Evolutionary conservation across 2,888 invertebrate genomes (phyloP), one percentile per base, ranked within the genome.

Genomic region (Drosophila mercatorum): DNA sequence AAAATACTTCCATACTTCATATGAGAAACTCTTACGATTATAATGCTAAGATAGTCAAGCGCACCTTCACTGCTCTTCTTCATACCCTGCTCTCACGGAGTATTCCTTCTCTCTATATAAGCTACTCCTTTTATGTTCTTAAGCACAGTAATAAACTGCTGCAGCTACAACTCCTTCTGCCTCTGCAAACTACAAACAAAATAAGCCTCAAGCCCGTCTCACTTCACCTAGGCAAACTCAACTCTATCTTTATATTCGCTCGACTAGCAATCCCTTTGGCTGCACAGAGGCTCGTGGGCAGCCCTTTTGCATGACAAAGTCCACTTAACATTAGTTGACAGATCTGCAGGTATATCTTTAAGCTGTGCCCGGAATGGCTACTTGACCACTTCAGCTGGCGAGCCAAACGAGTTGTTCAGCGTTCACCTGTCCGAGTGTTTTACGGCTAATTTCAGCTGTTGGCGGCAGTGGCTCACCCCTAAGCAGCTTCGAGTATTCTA

Each of bases 301-400:
- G 17, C 17, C 17, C 31, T 49, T n/a, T 7, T 34, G 41, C n/a
- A 26, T n/a, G n/a, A 14, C 44, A 38, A 56, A 12, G 4, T 11
- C 14, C 38, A 44, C 43, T 51, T 65, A 34, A 17, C 5, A 22
- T 14, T n/a, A 22, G 10, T 38, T 31, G 56, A 55, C 47, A 55
- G 36, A 41, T 26, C 47, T 28, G 17, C 34, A 41, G 38, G 17
- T 17, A 47, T 3, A 10, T 38, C 10, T 53, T 47, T 7, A 17
- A 52, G 41, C 22, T 34, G 31, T 7, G 11, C 44, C 17, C n/a
- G 2, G 6, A 36, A 38, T 17, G 38, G 49, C 56, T 34, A 41
- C 65, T 74, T 74, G 74, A 70, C 46, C 61, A 70, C 44, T 58
- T 61, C 2, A 34, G 46, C 53, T 11, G 52, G 34, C 22, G 5